Conservation (phyloP, 2,797 vertebrate genomes). For the Mionectes olivaceus region DNA sequence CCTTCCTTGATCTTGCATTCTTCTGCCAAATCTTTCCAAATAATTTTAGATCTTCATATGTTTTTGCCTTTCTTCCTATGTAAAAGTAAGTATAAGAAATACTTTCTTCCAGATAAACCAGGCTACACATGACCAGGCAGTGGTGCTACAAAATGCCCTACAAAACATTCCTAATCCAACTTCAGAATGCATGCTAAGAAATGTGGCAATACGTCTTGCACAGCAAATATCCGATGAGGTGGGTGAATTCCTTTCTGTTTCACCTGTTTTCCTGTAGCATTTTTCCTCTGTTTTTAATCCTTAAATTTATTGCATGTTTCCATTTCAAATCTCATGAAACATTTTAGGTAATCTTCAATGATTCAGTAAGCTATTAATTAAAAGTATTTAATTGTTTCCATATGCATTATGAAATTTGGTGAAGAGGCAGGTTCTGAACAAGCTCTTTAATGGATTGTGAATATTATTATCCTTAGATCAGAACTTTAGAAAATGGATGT, state of each 20-base stretch:
- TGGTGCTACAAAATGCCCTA: conserved; percentile 97
- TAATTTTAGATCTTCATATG: background rate
- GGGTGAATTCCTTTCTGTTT: conserved; percentile 56
- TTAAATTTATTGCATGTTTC: background rate
- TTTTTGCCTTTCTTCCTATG: background rate
- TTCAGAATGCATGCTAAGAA: conserved; percentile 98
- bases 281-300: background rate
- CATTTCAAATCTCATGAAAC: background rate
- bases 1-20: background rate
- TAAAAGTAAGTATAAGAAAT: conserved; percentile 58
- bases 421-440: background rate
- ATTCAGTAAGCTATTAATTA: background rate
- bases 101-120: conserved; percentile 89
- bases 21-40: background rate
- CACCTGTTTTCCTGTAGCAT: background rate
- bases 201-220: conserved; percentile 97
- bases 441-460: background rate
- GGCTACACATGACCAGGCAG: conserved; percentile 96
- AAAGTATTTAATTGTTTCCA: background rate
- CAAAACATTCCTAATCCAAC: conserved; percentile 99
- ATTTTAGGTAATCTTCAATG: background rate
- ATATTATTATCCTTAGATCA: background rate
- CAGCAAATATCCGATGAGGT: conserved; percentile 99
- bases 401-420: background rate
- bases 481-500: background rate